Conservation (phyloP, 2,113 vertebrate genomes). For the Grammomys dolichurus region DNA sequence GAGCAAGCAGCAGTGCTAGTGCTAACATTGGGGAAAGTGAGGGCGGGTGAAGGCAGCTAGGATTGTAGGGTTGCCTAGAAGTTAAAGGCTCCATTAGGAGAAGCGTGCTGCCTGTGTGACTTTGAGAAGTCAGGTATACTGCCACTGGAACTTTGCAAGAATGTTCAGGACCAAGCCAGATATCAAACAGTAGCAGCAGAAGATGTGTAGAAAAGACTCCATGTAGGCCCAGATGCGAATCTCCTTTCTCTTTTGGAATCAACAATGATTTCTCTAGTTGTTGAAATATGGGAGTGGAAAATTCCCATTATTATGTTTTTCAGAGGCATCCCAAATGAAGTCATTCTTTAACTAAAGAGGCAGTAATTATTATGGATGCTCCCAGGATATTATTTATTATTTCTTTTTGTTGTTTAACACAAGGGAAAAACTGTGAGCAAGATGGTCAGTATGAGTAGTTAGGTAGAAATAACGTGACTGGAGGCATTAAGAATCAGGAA, state of each 20-base stretch:
- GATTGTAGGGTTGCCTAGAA: background rate
- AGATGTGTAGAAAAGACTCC: background rate
- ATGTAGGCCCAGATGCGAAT: background rate
- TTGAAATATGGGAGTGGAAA: background rate
- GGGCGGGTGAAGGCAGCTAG: background rate
- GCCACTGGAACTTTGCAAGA: background rate
- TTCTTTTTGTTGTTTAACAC: background rate
- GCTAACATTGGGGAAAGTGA: background rate
- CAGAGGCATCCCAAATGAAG: background rate
- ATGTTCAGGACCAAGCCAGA: background rate
- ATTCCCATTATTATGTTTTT: background rate
- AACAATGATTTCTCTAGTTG: background rate
- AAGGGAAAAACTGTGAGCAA: background rate
- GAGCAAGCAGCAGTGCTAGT: too few species aligned
- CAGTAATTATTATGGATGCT: background rate
- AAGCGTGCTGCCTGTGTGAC: rapidly evolving
- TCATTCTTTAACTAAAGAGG: background rate
- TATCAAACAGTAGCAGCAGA: background rate
- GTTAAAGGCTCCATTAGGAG: too few species aligned
- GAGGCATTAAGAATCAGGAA: background rate
- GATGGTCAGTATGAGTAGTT: background rate
- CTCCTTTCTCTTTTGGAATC: conserved; percentile 20
- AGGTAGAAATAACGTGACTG: background rate
- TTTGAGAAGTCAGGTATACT: background rate
- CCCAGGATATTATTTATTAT: background rate